Evolutionary conservation across 2,888 invertebrate genomes (phyloP), one percentile per base, ranked within the genome.

Genomic region (Andrena praecox): DNA sequence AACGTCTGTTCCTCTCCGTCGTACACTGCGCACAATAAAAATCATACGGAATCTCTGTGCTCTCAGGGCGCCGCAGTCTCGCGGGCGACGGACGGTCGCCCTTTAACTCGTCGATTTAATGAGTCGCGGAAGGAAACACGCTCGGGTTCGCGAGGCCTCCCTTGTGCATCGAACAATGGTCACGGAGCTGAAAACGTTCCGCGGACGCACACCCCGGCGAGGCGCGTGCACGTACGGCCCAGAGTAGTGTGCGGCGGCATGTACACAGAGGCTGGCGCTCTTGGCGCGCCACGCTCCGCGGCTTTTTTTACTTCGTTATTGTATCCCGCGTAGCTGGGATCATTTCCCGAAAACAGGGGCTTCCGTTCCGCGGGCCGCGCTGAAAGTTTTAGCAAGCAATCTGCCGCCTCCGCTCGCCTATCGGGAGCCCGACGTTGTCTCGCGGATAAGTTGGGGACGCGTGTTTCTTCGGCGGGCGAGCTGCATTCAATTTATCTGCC

Each of bases 341-440:
- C 60, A 80, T 86, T 74, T 72, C 64, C 63, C 60, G 50, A 76
- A 80, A 79, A 79, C 67, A 79, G 69, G 64, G 72, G 77, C 50
- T 60, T 75, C 31, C 72, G 76, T 77, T 78, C 60, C 56, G 10
- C 75, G 24, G 50, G 35, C 42, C 16, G 8, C 63, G 76, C 66
- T 90, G 84, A 89, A 90, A 90, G 84, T 90, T 90, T 90, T 80
- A 90, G 85, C 80, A 75, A 85, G 90, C 84, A 90, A 90, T 90
- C 90, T 87, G 80, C 82, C 83, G 83, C 70, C 16, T 29, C 29
- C 76, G 83, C 82, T 75, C 76, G 69, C 66, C 69, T 83, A 85
- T 73, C 83, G 73, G 77, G 73, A 75, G 85, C 73, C 69, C 35
- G 31, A 59, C 84, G 85, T 82, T 84, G 69, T 90, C 83, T 84